phyloP scores from a whole-genome alignment of 2,113 vertebrate species.

The Malurus alboscapulatus region DNA sequence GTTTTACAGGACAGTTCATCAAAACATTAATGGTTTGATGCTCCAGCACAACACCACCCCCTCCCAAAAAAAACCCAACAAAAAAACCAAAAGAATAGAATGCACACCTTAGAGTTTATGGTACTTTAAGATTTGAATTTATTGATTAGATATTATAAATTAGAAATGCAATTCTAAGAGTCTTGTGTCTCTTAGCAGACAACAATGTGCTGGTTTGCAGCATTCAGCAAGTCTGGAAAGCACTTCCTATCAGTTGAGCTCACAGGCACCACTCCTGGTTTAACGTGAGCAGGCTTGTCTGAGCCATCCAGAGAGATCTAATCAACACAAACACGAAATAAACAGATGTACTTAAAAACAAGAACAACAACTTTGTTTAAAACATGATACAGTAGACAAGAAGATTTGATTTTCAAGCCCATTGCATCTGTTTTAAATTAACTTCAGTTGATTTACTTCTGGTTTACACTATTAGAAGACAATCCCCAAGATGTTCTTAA shows the following conservation, averaged over 20 bases:
- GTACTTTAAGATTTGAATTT: not conserved
- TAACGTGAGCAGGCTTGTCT: not conserved
- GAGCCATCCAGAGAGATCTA: constrained; percentile 19
- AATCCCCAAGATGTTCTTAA: not conserved
- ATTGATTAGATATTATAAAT: not conserved
- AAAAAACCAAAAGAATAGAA: not conserved
- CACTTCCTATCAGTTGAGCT: not conserved
- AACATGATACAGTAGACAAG: constrained; percentile 18
- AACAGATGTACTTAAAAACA: constrained; percentile 10
- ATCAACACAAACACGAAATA: constrained; percentile 36
- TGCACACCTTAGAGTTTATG: not conserved
- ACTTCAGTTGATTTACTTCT: constrained; percentile 19
- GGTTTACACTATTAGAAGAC: constrained; percentile 8
- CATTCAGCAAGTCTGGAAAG: not conserved
- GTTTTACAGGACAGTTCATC: constrained; percentile 11
- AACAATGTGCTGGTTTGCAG: not conserved
- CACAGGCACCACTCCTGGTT: not conserved
- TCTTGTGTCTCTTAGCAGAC: not conserved
- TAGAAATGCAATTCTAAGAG: not conserved
- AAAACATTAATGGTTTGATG: not conserved
- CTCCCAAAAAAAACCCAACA: not conserved
- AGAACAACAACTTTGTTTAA: constrained; percentile 13
- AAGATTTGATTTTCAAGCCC: constrained; percentile 26
- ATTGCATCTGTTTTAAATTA: constrained; percentile 37
- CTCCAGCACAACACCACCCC: not conserved